Percentiles rank a stretch among this genome's conserved stretches.
Conservation (phyloP, 2,797 vertebrate species). For the Atherinosoma microstoma region DNA sequence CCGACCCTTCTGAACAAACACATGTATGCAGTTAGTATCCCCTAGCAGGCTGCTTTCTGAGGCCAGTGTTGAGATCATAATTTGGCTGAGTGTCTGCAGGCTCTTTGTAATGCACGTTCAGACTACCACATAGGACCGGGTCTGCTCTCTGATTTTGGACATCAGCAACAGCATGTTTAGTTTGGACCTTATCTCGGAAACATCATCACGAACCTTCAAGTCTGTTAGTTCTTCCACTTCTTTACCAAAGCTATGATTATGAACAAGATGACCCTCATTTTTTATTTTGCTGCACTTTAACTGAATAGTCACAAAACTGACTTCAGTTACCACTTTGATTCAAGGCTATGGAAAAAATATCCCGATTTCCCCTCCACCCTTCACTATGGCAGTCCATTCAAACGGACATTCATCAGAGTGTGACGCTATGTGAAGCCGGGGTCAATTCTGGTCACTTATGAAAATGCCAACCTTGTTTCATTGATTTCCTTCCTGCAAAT, state of each 20-base stretch:
- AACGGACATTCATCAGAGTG: slow-evolving; percentile 10
- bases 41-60: slow-evolving; percentile 54
- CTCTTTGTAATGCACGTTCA: slow-evolving; percentile 65
- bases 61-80: slow-evolving; percentile 81
- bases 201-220: slow-evolving; percentile 12
- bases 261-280: slow-evolving; percentile 29
- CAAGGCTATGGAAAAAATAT: slow-evolving; percentile 7
- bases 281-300: slow-evolving; percentile 27
- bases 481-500: slow-evolving; percentile 31
- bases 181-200: slow-evolving; percentile 71
- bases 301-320: slow-evolving; percentile 14
- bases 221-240: slow-evolving; percentile 38
- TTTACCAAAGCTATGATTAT: slow-evolving; percentile 30
- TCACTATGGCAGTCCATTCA: slow-evolving; percentile 8
- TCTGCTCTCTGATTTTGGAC: slow-evolving; percentile 50
- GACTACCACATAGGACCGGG: slow-evolving; percentile 44
- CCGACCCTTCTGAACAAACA: slow-evolving; percentile 73
- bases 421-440: slow-evolving; percentile 19
- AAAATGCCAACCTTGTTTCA: slow-evolving; percentile 21
- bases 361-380: background rate
- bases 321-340: slow-evolving; percentile 12
- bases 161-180: slow-evolving; percentile 53
- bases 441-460: slow-evolving; percentile 35
- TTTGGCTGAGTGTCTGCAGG: slow-evolving; percentile 75
- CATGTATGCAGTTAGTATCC: slow-evolving; percentile 74